Evolutionary conservation across 1,140 invertebrate genomes (phyloP).

Genomic region (Hetaerina americana): DNA sequence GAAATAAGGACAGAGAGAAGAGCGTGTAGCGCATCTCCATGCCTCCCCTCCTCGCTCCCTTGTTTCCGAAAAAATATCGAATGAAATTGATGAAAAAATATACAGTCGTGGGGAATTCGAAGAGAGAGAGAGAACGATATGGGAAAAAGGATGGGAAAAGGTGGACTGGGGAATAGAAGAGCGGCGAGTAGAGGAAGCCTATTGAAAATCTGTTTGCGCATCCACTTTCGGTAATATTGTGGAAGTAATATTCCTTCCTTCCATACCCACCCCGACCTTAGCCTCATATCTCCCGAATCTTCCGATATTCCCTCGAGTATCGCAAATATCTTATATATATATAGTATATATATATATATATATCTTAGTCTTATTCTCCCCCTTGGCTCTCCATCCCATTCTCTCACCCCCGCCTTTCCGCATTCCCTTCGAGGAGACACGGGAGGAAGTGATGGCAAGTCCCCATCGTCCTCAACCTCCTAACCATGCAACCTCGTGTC

Average conservation of each 20-base stretch:
- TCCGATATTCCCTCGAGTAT: not conserved
- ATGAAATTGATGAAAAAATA: no score
- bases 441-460: not conserved
- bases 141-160: not conserved
- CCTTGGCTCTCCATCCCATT: not conserved
- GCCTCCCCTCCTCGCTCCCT: no score
- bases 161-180: not conserved
- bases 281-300: not conserved
- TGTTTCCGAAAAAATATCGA: no score
- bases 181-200: not conserved
- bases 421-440: no score
- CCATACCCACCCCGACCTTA: not conserved
- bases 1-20: no score
- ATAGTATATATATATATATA: no score
- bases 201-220: not conserved
- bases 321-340: not conserved
- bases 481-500: no score
- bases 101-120: no score
- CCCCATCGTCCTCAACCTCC: not conserved
- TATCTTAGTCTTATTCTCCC: no score
- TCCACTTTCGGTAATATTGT: not conserved
- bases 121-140: not conserved
- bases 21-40: no score
- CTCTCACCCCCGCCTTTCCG: not conserved
- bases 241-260: not conserved